Conservation (phyloP, 2,113 vertebrate species). For the Pteronura brasiliensis region DNA sequence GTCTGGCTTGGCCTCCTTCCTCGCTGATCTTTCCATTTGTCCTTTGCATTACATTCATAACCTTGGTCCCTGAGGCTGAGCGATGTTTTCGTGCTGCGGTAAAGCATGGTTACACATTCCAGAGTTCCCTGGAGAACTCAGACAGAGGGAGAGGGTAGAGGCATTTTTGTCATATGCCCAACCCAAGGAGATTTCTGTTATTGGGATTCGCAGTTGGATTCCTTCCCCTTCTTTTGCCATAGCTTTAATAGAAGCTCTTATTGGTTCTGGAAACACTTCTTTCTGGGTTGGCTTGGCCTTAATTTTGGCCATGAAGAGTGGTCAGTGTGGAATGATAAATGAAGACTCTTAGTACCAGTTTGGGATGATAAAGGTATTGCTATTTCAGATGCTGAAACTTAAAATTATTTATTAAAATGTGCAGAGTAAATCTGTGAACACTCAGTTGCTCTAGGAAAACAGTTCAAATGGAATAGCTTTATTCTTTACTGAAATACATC, state of each 20-base stretch:
- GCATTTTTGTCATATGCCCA: background rate
- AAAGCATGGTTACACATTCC: background rate
- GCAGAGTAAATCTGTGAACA: background rate
- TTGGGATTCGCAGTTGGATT: background rate
- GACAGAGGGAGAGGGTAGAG: background rate
- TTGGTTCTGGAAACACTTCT: background rate
- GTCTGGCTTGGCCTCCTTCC: background rate
- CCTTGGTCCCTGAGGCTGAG: background rate
- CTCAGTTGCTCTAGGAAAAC: background rate
- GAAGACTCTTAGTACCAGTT: background rate
- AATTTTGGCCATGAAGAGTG: background rate
- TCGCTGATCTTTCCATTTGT: background rate
- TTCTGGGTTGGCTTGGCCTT: background rate
- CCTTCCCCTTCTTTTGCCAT: background rate
- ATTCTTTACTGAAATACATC: background rate
- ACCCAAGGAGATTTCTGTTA: background rate
- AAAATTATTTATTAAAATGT: background rate
- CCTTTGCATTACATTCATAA: background rate
- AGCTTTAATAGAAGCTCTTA: background rate
- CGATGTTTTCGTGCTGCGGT: background rate
- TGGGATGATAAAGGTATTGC: background rate
- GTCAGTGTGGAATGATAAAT: background rate
- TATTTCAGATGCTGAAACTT: background rate
- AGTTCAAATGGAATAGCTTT: background rate
- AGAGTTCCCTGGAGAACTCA: background rate